phyloP scores from a whole-genome alignment of 2,888 invertebrate species.

The Lomographa bimaculata region DNA sequence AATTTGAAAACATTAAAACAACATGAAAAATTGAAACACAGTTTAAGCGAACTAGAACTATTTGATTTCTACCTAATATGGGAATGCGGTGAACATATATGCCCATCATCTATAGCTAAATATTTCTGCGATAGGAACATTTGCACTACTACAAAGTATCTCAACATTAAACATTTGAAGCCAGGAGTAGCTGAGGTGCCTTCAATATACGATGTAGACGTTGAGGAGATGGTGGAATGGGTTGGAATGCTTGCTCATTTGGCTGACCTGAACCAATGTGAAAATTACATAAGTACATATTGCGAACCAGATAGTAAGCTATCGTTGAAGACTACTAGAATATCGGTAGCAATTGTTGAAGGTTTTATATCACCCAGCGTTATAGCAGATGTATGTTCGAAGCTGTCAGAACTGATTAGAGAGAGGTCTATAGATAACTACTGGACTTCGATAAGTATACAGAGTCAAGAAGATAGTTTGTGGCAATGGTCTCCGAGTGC shows the following conservation, averaged over 20 bases:
- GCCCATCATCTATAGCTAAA: constrained; percentile 73
- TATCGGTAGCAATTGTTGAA: constrained; percentile 55
- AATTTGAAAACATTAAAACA: constrained; percentile 55
- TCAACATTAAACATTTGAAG: constrained; percentile 41
- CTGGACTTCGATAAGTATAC: constrained; percentile 64
- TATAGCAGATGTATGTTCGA: constrained; percentile 46
- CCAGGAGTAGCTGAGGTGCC: constrained; percentile 60
- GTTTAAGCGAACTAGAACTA: constrained; percentile 51
- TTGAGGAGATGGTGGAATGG: constrained; percentile 71
- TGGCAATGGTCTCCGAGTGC: constrained; percentile 60
- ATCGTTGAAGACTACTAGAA: constrained; percentile 56
- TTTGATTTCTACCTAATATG: constrained; percentile 61
- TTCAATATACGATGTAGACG: constrained; percentile 52
- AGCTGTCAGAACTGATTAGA: constrained; percentile 47
- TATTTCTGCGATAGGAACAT: constrained; percentile 61
- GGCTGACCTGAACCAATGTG: constrained; percentile 49
- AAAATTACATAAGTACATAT: constrained; percentile 65
- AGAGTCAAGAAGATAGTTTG: constrained; percentile 59
- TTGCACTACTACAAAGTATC: constrained; percentile 43
- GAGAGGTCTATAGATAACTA: constrained; percentile 53
- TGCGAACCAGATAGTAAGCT: constrained; percentile 55
- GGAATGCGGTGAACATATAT: constrained; percentile 56
- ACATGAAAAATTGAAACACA: constrained; percentile 43
- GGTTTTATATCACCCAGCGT: constrained; percentile 58
- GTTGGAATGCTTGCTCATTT: constrained; percentile 61